Evolutionary conservation across 2,113 vertebrate species (phyloP).

Genomic region (Uria aalge): DNA sequence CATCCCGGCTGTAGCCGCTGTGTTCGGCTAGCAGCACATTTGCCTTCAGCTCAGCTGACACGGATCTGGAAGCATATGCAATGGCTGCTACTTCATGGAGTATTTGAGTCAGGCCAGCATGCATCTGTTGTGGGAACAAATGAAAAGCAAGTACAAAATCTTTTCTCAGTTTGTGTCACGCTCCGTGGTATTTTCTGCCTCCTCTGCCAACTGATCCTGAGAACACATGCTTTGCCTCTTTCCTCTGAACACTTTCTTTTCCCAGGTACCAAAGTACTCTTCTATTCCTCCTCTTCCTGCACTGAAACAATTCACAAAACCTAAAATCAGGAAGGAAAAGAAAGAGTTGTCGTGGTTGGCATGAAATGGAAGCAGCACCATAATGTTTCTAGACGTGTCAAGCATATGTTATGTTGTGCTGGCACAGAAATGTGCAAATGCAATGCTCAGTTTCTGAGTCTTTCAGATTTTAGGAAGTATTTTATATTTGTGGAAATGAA

Average conservation of each 20-base stretch:
- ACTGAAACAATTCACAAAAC: background rate
- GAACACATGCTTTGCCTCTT: conserved; percentile 28
- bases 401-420: conserved; percentile 42
- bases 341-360: background rate
- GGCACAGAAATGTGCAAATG: conserved; percentile 52
- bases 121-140: conserved; percentile 63
- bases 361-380: conserved; percentile 37
- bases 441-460: conserved; percentile 29
- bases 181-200: conserved; percentile 45
- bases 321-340: conserved; percentile 4
- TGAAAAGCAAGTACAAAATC: conserved; percentile 41
- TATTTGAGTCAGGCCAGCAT: conserved; percentile 39
- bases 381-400: conserved; percentile 52
- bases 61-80: background rate
- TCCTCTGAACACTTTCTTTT: background rate
- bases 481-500: background rate
- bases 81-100: conserved; percentile 26
- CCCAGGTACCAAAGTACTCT: background rate
- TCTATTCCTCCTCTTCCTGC: background rate
- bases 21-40: fast-evolving
- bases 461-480: conserved; percentile 3
- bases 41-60: background rate
- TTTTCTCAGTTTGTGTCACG: conserved; percentile 55
- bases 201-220: background rate
- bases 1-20: fast-evolving